Evolutionary conservation across 2,113 vertebrate species (phyloP).

Genomic region (Mesoclemmys tuberculata): DNA sequence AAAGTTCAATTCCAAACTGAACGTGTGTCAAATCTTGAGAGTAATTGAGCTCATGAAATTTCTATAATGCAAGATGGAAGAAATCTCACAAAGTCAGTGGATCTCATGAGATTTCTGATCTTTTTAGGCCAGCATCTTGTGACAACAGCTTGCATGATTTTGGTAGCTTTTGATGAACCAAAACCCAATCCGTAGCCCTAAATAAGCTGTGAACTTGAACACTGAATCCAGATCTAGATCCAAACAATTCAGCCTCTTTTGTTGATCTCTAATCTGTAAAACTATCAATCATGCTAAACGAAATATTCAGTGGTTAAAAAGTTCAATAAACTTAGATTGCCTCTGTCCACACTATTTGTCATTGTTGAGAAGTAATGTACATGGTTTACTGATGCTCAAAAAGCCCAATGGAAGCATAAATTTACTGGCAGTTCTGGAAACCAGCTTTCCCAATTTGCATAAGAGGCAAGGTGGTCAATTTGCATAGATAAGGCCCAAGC

Average conservation of each 20-base stretch:
- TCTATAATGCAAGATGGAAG: background rate
- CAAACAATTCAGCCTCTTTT: conserved; percentile 40
- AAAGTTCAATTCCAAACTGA: background rate
- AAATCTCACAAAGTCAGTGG: background rate
- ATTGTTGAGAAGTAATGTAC: conserved; percentile 3
- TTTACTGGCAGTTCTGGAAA: background rate
- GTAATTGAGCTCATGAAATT: background rate
- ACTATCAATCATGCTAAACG: conserved; percentile 36
- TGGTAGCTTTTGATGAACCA: background rate
- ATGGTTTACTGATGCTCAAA: background rate
- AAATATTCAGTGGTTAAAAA: conserved; percentile 22
- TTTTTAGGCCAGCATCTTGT: conserved; percentile 13
- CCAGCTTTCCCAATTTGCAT: background rate
- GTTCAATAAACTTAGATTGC: conserved; percentile 53
- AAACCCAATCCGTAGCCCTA: conserved; percentile 40
- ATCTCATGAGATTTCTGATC: background rate
- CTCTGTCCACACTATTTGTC: conserved; percentile 42
- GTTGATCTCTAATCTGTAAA: conserved; percentile 62
- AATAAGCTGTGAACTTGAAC: background rate
- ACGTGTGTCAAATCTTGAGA: background rate
- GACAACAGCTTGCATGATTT: background rate
- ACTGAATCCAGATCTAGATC: conserved; percentile 32
- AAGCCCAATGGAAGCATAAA: background rate
- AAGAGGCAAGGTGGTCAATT: conserved; percentile 37
- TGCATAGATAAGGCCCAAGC: conserved; percentile 20